Evolutionary conservation across 2,888 invertebrate species (phyloP).

Genomic region (Athripsodes cinereus): DNA sequence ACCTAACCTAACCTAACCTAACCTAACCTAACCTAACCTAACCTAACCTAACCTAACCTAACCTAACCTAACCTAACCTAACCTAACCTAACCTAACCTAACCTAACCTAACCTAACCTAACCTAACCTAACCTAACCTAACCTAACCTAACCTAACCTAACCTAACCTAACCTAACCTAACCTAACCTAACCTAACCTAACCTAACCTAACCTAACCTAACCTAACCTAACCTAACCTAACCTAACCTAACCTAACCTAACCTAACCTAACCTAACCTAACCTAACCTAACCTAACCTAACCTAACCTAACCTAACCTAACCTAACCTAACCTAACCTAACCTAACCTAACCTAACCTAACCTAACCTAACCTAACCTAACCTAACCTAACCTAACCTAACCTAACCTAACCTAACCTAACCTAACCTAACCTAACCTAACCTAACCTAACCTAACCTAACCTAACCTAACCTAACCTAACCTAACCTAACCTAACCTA

Average conservation of each 20-base stretch:
- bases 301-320: constrained; percentile 18
- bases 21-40: constrained; percentile 3
- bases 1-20: constrained; percentile 14
- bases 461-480: constrained; percentile 21
- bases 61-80: constrained; percentile 13
- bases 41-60: constrained; percentile 9
- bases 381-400: constrained; percentile 18
- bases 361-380: constrained; percentile 27
- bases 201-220: constrained; percentile 28
- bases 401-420: constrained; percentile 18
- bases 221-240: constrained; percentile 24
- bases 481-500: constrained; percentile 25
- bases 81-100: constrained; percentile 15
- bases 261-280: constrained; percentile 19
- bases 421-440: constrained; percentile 18
- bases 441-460: constrained; percentile 23
- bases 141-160: constrained; percentile 24
- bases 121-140: constrained; percentile 19
- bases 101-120: constrained; percentile 16
- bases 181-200: constrained; percentile 22
- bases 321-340: constrained; percentile 23
- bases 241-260: constrained; percentile 22
- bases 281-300: constrained; percentile 19
- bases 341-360: constrained; percentile 22
- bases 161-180: constrained; percentile 27